phyloP scores from a whole-genome alignment of 1,140 invertebrate genomes.

The Drosophila virilis region DNA sequence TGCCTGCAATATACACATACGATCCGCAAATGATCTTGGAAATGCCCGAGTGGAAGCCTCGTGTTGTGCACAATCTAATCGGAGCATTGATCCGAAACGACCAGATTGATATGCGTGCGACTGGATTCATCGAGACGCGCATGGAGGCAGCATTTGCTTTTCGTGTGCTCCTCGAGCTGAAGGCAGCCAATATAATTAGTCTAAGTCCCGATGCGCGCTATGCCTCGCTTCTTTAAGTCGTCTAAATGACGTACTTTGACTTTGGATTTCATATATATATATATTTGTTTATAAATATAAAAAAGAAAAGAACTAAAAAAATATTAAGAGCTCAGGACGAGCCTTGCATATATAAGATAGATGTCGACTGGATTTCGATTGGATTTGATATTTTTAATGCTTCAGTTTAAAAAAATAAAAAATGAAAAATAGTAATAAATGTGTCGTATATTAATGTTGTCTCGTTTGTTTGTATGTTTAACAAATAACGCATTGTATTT shows the following conservation, averaged over 20 bases:
- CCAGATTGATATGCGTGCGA: constrained; percentile 40
- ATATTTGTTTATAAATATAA: too few species aligned
- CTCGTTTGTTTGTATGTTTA: not conserved
- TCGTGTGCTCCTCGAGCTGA: constrained; percentile 49
- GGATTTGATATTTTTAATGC: too few species aligned
- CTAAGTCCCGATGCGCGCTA: constrained; percentile 34
- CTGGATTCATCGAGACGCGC: constrained; percentile 31
- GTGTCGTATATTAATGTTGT: too few species aligned
- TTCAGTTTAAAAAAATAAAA: too few species aligned
- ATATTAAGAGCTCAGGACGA: too few species aligned
- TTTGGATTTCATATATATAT: too few species aligned
- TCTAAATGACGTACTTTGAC: too few species aligned
- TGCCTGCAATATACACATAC: constrained; percentile 51
- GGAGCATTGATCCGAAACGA: constrained; percentile 31
- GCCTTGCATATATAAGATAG: too few species aligned
- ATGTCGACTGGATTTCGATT: too few species aligned
- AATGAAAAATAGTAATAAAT: too few species aligned
- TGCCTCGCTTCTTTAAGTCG: constrained; percentile 22
- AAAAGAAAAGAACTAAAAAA: too few species aligned
- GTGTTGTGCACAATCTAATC: constrained; percentile 37
- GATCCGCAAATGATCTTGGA: constrained; percentile 33
- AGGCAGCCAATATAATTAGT: constrained; percentile 36
- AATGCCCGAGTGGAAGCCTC: constrained; percentile 9
- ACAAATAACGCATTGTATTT: not conserved
- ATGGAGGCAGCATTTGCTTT: constrained; percentile 36